These are phyloP conservation scores for Hybos culiciformis DNA, from an alignment of 2,888 invertebrate species.

Conservation along the genomic window DNA sequence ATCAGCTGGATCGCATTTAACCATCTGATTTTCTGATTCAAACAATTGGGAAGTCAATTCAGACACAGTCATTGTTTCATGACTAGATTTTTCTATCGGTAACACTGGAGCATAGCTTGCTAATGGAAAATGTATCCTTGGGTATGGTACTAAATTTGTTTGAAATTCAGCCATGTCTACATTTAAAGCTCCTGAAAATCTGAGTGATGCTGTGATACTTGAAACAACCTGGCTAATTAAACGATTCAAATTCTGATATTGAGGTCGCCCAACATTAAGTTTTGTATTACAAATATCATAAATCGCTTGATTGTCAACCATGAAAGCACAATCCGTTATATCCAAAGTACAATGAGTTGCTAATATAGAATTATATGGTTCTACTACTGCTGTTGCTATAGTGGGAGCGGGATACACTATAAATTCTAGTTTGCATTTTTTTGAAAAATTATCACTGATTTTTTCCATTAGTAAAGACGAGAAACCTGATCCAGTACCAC, in stretches of 20 bases:
- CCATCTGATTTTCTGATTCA: constrained; percentile 76
- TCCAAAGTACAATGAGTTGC: constrained; percentile 75
- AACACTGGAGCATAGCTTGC: constrained; percentile 61
- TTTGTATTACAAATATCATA: constrained; percentile 65
- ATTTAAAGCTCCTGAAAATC: constrained; percentile 73
- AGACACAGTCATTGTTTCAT: constrained; percentile 58
- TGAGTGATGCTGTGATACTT: constrained; percentile 67
- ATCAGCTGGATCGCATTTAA: constrained; percentile 62
- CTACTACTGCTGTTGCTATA: constrained; percentile 80
- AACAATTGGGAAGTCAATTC: constrained; percentile 78
- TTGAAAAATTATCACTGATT: constrained; percentile 65
- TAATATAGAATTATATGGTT: constrained; percentile 80
- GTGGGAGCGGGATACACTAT: constrained; percentile 29
- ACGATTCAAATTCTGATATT: constrained; percentile 50
- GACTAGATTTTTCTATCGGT: constrained; percentile 56
- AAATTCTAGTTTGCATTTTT: constrained; percentile 69
- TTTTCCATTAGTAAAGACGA: constrained; percentile 73
- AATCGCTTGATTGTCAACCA: constrained; percentile 85
- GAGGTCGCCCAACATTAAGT: constrained; percentile 45
- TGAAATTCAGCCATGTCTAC: constrained; percentile 80
- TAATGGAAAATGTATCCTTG: constrained; percentile 74
- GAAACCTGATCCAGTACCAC: constrained; percentile 74
- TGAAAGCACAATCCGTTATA: constrained; percentile 77
- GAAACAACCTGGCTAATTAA: constrained; percentile 55
- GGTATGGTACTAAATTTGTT: constrained; percentile 75